Evolutionary conservation across 2,113 vertebrate species (phyloP).

Genomic region (Sus scrofa): T2T-Sscrofa CM000820.6:18697001-18697500

Average conservation of each 20-base stretch:
- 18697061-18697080: neutral
- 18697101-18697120: neutral
- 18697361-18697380: neutral
- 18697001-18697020: neutral
- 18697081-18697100: conserved; percentile 2
- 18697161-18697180: neutral
- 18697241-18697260: neutral
- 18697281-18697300: neutral
- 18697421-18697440: neutral
- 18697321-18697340: neutral
- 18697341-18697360: neutral
- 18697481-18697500: conserved; percentile 41
- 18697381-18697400: neutral
- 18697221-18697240: neutral
- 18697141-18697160: neutral
- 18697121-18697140: neutral
- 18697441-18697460: neutral
- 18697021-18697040: neutral
- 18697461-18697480: conserved; percentile 31
- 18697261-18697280: neutral
- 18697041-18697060: neutral
- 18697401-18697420: neutral
- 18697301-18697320: neutral
- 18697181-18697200: no score
- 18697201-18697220: neutral